These are phyloP conservation scores for Oryzias celebensis DNA, from an alignment of 2,113 vertebrate species.

Conservation along the genomic window DNA sequence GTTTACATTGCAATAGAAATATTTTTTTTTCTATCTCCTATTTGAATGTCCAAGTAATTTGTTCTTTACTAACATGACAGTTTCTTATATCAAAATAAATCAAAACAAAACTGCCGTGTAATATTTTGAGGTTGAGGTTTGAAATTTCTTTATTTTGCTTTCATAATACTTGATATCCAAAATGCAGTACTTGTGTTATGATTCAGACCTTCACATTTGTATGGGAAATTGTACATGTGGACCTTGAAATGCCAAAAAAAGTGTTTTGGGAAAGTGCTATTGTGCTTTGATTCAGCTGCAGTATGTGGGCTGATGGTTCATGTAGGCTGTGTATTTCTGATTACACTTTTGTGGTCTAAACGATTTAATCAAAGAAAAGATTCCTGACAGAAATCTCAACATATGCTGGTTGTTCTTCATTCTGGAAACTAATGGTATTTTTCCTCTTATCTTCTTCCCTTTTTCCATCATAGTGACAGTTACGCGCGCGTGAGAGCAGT, in stretches of 20 bases:
- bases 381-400: slow-evolving; percentile 1
- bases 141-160: no score
- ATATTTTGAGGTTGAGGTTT: no score
- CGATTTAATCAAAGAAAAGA: slow-evolving; percentile 6
- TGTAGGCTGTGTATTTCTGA: slow-evolving; percentile 5
- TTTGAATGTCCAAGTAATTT: no score
- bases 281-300: slow-evolving; percentile 17
- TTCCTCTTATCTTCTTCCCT: slow-evolving; percentile 6
- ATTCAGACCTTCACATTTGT: no score
- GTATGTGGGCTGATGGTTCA: slow-evolving; percentile 17
- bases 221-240: neutral
- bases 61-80: no score
- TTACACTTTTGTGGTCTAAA: slow-evolving; percentile 17
- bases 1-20: no score
- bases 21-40: no score
- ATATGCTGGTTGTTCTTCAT: neutral
- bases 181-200: no score
- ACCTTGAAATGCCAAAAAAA: neutral
- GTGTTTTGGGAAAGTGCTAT: neutral
- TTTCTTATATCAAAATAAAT: no score
- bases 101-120: no score
- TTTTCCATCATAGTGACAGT: slow-evolving; percentile 79
- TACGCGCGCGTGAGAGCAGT: slow-evolving; percentile 99
- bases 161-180: no score
- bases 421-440: slow-evolving; percentile 25